Evolutionary conservation across 64 coral and sea anemone genomes (phyloP).

Genomic region (Orbicella faveolata): DNA sequence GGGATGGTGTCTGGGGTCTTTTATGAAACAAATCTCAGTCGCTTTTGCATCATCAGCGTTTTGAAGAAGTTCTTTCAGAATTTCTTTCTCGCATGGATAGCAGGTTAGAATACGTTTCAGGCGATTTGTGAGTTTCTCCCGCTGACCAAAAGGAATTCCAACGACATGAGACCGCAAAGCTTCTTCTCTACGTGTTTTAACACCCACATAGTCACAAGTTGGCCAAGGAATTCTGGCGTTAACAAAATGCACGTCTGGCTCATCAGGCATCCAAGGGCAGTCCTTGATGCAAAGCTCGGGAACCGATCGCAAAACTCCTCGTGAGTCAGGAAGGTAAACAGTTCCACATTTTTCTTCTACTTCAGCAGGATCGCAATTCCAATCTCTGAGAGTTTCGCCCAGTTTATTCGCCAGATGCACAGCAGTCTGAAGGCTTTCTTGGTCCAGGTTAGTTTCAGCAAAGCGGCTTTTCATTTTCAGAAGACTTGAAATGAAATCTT

Average conservation of each 20-base stretch:
- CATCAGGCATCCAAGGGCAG: conserved; percentile 71
- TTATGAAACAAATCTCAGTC: conserved; percentile 78
- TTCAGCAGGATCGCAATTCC: neutral
- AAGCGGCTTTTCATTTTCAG: neutral
- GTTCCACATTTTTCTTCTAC: neutral
- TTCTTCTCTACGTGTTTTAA: conserved; percentile 63
- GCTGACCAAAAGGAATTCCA: conserved; percentile 75
- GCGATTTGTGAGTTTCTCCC: conserved; percentile 76
- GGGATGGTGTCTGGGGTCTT: conserved; percentile 59
- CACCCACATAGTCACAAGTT: conserved; percentile 2
- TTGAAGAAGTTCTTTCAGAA: conserved; percentile 91
- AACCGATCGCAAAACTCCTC: conserved; percentile 25
- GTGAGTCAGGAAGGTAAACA: conserved; percentile 55
- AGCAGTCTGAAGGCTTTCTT: conserved; percentile 28
- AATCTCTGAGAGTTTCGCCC: neutral
- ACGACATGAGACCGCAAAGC: conserved; percentile 3
- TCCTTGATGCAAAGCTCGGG: conserved; percentile 56
- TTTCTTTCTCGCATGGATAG: conserved; percentile 78
- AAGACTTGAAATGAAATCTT: conserved; percentile 42
- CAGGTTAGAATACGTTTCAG: conserved; percentile 66
- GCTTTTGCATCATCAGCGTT: conserved; percentile 94
- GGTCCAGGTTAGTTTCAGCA: conserved; percentile 1
- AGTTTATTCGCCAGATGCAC: conserved; percentile 21
- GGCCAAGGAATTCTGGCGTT: conserved; percentile 33
- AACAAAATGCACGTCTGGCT: conserved; percentile 38